A percentile compares a stretch with the other conserved stretches of the same genome.
phyloP scores from a whole-genome alignment of 2,888 invertebrate species.

The Sipha maydis region DNA sequence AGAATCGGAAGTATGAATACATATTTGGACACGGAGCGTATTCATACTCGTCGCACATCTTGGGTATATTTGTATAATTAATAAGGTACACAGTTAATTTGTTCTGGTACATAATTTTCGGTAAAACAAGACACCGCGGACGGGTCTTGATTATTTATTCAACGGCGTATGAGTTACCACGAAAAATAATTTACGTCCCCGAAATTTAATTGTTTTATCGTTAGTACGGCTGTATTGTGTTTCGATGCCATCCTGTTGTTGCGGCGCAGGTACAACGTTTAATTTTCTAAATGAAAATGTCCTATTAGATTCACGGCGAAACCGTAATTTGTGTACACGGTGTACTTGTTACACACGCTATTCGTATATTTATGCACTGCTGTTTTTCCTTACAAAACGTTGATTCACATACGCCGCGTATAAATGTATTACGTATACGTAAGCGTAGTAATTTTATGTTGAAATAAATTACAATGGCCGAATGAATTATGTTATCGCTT shows the following conservation, averaged over 20 bases:
- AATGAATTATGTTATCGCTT: neutral
- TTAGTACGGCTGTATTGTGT: neutral
- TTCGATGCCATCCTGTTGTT: constrained; percentile 7
- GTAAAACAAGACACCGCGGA: constrained; percentile 4
- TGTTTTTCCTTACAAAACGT: too few species aligned
- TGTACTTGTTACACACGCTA: neutral
- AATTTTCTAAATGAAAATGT: neutral
- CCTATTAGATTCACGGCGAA: neutral
- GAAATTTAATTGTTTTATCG: constrained; percentile 19
- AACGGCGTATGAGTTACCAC: neutral
- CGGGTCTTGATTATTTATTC: constrained; percentile 9
- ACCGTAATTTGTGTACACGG: neutral
- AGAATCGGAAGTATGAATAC: neutral
- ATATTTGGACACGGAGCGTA: neutral
- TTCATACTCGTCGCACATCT: neutral
- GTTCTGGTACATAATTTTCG: constrained; percentile 38
- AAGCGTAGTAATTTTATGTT: neutral
- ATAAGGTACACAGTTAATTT: neutral
- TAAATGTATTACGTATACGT: too few species aligned
- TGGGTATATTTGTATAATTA: constrained; percentile 5
- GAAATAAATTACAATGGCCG: neutral
- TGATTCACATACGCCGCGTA: neutral
- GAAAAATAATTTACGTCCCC: constrained; percentile 27
- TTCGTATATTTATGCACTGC: neutral
- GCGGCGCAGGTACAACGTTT: neutral